Evolutionary conservation across 2,888 invertebrate species (phyloP).

Genomic region (Tinea pellionella): DNA sequence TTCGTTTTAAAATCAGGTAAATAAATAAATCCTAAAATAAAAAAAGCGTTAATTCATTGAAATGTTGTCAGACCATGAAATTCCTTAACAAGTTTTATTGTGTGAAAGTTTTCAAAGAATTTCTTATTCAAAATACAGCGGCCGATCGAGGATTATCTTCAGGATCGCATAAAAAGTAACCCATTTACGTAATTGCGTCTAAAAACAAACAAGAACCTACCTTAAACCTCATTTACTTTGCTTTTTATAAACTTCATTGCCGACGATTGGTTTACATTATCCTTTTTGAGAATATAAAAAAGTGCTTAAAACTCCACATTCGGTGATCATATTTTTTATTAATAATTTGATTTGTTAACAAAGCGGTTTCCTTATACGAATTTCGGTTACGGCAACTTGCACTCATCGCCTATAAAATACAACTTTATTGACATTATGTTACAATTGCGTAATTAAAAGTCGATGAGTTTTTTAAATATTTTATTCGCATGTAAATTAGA

Average conservation of each 20-base stretch:
- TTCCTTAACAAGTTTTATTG: neutral
- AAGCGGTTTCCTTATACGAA: neutral
- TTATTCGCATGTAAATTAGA: neutral
- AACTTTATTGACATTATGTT: neutral
- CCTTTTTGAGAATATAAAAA: neutral
- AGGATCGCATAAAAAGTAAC: slow-evolving; percentile 5
- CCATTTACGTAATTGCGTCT: slow-evolving; percentile 9
- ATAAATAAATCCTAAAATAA: too few species aligned
- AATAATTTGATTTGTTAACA: neutral
- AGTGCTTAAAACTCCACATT: neutral
- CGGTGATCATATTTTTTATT: neutral
- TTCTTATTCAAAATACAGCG: neutral
- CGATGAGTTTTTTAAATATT: neutral
- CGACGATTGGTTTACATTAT: neutral
- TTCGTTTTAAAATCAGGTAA: neutral
- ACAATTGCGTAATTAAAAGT: neutral
- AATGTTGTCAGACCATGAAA: neutral
- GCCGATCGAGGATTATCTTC: neutral
- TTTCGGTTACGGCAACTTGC: neutral
- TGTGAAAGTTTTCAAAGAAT: neutral
- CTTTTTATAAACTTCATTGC: slow-evolving; percentile 1
- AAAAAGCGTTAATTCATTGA: too few species aligned
- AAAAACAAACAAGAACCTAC: slow-evolving; percentile 1
- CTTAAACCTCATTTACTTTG: neutral
- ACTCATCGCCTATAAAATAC: neutral